Percentiles rank a stretch among this genome's conserved stretches.
phyloP scores from a whole-genome alignment of 2,113 vertebrate genomes.

The Sapajus apella region DNA sequence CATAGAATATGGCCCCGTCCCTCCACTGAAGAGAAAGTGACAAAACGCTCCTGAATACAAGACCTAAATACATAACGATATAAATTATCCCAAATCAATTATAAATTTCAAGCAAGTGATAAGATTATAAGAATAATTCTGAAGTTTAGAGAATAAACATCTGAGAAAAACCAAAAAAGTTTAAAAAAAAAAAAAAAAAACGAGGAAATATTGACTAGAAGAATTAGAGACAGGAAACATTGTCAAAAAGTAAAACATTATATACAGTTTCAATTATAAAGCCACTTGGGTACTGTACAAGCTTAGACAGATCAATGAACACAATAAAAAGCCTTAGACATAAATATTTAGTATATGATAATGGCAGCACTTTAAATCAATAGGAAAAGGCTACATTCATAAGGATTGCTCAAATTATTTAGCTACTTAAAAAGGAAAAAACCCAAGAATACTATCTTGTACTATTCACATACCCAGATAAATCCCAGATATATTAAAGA shows the following conservation, averaged over 20 bases:
- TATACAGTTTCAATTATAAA: conserved; percentile 41
- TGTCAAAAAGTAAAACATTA: conserved; percentile 11
- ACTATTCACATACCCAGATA: conserved; percentile 21
- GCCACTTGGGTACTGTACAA: not conserved
- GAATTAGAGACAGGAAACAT: conserved; percentile 15
- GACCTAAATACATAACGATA: not conserved
- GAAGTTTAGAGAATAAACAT: conserved; percentile 7
- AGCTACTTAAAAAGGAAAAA: not conserved
- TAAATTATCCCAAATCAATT: not conserved
- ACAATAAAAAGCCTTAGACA: conserved; percentile 26
- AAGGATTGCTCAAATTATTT: conserved; percentile 3
- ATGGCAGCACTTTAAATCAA: conserved; percentile 39
- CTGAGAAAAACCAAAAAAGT: not conserved
- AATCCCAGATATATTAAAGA: not conserved
- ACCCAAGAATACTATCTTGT: not conserved
- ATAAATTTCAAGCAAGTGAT: conserved; percentile 35
- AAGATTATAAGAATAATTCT: not conserved
- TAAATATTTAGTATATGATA: conserved; percentile 44
- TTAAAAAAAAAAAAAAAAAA: no score
- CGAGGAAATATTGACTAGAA: not conserved
- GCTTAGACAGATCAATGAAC: conserved; percentile 28
- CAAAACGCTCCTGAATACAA: not conserved
- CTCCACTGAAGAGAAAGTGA: not conserved
- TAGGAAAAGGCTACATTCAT: conserved; percentile 12
- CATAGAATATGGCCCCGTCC: not conserved